phyloP scores from a whole-genome alignment of 2,888 invertebrate species.

The Pristionchus entomophagus region DNA sequence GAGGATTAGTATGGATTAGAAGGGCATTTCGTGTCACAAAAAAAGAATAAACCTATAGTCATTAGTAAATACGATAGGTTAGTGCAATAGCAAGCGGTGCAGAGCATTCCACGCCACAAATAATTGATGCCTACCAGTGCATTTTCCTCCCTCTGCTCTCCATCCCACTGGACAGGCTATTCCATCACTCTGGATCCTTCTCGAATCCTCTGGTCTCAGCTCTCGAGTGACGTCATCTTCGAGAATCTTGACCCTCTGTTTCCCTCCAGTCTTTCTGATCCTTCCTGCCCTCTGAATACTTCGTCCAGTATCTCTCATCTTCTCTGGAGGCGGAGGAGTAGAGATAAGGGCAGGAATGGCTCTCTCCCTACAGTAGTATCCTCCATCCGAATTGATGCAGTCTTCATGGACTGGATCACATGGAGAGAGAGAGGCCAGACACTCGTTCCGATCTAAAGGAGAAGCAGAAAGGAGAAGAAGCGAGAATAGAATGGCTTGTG shows the following conservation, averaged over 20 bases:
- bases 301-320: conserved; percentile 42
- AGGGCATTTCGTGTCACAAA: too few relatives aligned
- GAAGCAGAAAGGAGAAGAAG: conserved; percentile 49
- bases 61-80: neutral
- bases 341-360: neutral
- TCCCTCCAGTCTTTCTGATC: neutral
- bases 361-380: conserved; percentile 45
- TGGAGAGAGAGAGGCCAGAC: conserved; percentile 46
- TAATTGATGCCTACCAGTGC: conserved; percentile 31
- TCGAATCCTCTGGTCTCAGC: conserved; percentile 12
- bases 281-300: neutral
- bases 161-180: conserved; percentile 41
- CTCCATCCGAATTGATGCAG: conserved; percentile 51
- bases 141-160: conserved; percentile 18
- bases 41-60: neutral
- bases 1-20: neutral
- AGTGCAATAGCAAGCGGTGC: neutral
- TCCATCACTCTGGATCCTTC: conserved; percentile 26
- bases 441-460: conserved; percentile 60
- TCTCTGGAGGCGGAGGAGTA: conserved; percentile 41
- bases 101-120: neutral
- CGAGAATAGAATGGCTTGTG: neutral
- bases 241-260: conserved; percentile 8
- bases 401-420: conserved; percentile 43
- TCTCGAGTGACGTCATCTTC: conserved; percentile 46